phyloP scores from a whole-genome alignment of 1,140 invertebrate species.

The Pseudomyrmex cubaensis region DNA sequence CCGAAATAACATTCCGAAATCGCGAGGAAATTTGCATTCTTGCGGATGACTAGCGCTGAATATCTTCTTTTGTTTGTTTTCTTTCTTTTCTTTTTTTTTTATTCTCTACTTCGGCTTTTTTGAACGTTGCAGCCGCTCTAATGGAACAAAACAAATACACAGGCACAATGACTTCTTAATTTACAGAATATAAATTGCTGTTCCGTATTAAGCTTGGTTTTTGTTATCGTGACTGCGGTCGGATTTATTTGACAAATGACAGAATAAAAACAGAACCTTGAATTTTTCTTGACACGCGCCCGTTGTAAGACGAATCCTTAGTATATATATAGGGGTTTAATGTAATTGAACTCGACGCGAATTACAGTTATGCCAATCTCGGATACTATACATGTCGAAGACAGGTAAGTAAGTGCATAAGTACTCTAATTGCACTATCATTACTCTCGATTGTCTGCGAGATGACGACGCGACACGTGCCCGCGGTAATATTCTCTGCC shows the following conservation, averaged over 20 bases:
- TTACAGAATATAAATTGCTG: no score
- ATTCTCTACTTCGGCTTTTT: no score
- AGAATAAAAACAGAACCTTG: constrained; percentile 14
- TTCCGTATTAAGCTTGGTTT: no score
- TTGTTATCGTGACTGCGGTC: no score
- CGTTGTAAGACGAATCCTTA: constrained; percentile 6
- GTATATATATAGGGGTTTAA: background rate
- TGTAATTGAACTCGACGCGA: background rate
- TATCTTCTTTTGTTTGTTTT: background rate
- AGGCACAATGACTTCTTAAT: no score
- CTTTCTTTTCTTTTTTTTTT: background rate
- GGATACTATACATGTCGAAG: constrained; percentile 1
- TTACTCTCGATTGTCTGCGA: constrained; percentile 45
- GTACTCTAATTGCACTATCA: constrained; percentile 39
- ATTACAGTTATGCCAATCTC: constrained; percentile 36
- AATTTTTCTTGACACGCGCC: background rate
- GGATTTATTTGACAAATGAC: no score
- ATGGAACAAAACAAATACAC: no score
- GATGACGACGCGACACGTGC: constrained; percentile 12
- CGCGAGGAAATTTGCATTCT: constrained; percentile 29
- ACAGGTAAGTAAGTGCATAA: constrained; percentile 48
- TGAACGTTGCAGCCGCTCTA: no score
- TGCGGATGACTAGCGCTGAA: background rate
- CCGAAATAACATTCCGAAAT: constrained; percentile 18
- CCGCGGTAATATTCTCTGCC: constrained; percentile 23